A percentile compares a stretch with the other conserved stretches of the same genome.
Conservation (phyloP, 2,797 vertebrate genomes). For the Cynopterus sphinx region DNA sequence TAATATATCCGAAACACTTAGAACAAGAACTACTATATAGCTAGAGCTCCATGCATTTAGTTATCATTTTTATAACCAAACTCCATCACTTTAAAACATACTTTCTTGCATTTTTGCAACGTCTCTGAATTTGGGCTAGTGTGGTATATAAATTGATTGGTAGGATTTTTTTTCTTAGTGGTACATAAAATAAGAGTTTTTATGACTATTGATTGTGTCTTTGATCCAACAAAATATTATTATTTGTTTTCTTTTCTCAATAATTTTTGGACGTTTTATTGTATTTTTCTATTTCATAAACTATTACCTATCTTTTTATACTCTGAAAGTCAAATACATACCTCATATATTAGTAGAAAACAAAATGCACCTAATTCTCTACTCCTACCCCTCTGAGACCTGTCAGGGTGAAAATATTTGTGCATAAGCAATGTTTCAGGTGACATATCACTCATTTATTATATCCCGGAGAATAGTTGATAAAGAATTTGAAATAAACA, state of each 20-base stretch:
- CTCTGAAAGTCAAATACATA: not conserved
- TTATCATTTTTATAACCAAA: not conserved
- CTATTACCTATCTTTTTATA: constrained; percentile 5
- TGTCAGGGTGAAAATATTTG: not conserved
- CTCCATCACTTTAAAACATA: not conserved
- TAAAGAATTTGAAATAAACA: constrained; percentile 42
- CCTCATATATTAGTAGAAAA: not conserved
- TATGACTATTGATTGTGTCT: not conserved
- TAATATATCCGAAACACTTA: not conserved
- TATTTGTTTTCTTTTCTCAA: not conserved
- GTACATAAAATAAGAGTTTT: not conserved
- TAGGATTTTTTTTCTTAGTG: not conserved
- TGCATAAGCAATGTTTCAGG: not conserved
- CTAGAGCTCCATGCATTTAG: not conserved
- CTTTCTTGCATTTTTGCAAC: not conserved
- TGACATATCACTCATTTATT: not conserved
- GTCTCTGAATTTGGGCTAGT: not conserved
- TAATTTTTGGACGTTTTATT: not conserved
- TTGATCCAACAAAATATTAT: not conserved
- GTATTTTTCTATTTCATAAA: not conserved
- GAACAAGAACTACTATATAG: not conserved
- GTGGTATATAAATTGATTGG: not conserved
- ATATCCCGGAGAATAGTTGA: not conserved
- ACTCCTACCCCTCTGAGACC: not conserved
- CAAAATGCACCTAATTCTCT: not conserved